A percentile compares a stretch with the other conserved stretches of the same genome.
Conservation (phyloP, 2,797 vertebrate species). For the Luscinia megarhynchos region DNA sequence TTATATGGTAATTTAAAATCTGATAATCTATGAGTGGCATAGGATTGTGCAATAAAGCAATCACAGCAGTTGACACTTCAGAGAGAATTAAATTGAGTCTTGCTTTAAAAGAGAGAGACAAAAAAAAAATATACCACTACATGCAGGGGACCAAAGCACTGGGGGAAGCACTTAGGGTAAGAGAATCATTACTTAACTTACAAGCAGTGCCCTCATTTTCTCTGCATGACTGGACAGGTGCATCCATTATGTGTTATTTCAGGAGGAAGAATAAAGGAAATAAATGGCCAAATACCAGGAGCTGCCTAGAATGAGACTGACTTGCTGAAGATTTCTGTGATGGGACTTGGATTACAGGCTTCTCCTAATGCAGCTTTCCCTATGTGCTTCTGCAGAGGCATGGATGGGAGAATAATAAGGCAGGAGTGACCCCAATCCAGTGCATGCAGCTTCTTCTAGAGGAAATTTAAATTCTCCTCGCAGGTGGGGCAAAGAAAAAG, state of each 20-base stretch:
- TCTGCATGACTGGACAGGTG: slow-evolving; percentile 42
- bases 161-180: slow-evolving; percentile 13
- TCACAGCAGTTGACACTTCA: slow-evolving; percentile 62
- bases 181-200: slow-evolving; percentile 61
- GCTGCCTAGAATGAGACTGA: not conserved
- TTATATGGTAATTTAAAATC: slow-evolving; percentile 78
- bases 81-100: slow-evolving; percentile 53
- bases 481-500: not conserved
- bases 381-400: not conserved
- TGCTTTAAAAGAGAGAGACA: slow-evolving; percentile 22
- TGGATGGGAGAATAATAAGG: not conserved
- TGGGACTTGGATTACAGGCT: slow-evolving; percentile 39
- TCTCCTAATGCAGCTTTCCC: slow-evolving; percentile 24
- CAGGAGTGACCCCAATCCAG: not conserved
- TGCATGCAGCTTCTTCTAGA: not conserved
- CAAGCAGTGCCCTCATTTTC: slow-evolving; percentile 39
- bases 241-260: slow-evolving; percentile 64
- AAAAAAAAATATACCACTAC: not conserved
- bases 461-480: slow-evolving; percentile 1
- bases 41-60: slow-evolving; percentile 69
- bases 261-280: slow-evolving; percentile 52
- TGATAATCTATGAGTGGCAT: slow-evolving; percentile 71
- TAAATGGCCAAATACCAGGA: slow-evolving; percentile 38
- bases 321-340: not conserved
- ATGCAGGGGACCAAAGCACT: slow-evolving; percentile 9